Percentiles rank a stretch among this genome's conserved stretches.
These are phyloP conservation scores for Coreoperca whiteheadi DNA, from an alignment of 2,113 vertebrate genomes.

Conservation along the genomic window DNA sequence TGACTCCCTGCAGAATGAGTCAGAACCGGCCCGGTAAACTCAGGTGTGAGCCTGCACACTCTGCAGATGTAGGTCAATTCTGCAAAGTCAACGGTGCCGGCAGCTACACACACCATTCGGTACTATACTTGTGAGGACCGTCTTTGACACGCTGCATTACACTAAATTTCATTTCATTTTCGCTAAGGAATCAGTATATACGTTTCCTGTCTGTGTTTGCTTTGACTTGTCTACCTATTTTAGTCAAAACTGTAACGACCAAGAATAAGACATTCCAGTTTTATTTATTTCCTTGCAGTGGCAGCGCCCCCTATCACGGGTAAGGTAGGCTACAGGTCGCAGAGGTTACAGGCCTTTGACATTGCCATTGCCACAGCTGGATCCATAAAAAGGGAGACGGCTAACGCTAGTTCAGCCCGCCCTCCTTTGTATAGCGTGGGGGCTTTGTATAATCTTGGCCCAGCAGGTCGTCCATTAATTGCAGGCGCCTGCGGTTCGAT, in stretches of 20 bases:
- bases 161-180: no score
- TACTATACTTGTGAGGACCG: not conserved
- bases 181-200: not conserved
- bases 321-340: no score
- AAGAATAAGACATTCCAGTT: no score
- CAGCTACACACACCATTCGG: not conserved
- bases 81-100: conserved; percentile 57
- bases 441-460: no score
- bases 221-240: no score
- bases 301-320: no score
- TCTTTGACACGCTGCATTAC: not conserved
- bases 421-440: not conserved
- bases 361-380: no score
- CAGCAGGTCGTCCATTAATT: not conserved
- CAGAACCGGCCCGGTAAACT: conserved; percentile 61
- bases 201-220: no score
- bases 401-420: not conserved
- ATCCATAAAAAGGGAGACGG: not conserved
- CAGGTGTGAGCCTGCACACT: conserved; percentile 65
- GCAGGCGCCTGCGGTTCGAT: not conserved
- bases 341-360: no score
- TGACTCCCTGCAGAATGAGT: conserved; percentile 65
- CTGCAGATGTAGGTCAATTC: conserved; percentile 61
- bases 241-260: no score
- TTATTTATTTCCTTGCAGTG: no score